These are phyloP conservation scores for Drosophila demipolita DNA, from an alignment of 2,888 invertebrate genomes.

Conservation along the genomic window DNA sequence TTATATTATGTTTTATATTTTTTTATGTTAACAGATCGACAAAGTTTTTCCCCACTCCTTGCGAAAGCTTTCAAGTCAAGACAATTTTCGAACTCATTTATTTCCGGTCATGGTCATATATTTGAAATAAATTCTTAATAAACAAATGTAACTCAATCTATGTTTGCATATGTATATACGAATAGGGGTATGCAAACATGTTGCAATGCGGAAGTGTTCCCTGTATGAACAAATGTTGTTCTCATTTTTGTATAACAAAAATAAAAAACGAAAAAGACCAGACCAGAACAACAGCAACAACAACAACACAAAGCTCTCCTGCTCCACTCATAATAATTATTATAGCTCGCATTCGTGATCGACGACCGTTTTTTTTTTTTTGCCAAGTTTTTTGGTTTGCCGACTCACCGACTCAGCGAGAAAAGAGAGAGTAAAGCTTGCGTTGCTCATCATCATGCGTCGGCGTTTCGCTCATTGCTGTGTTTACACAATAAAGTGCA, in stretches of 20 bases:
- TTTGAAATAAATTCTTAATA: background rate
- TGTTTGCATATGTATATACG: background rate
- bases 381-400: slow-evolving; percentile 32
- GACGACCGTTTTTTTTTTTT: slow-evolving; percentile 10
- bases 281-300: slow-evolving; percentile 1
- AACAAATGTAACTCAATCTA: background rate
- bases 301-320: slow-evolving; percentile 8
- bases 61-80: background rate
- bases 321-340: slow-evolving; percentile 26
- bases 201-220: slow-evolving; percentile 36
- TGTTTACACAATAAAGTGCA: slow-evolving; percentile 73
- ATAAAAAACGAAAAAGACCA: background rate
- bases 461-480: slow-evolving; percentile 36
- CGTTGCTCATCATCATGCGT: slow-evolving; percentile 29
- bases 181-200: slow-evolving; percentile 1
- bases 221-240: slow-evolving; percentile 10
- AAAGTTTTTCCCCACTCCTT: background rate
- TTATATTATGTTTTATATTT: background rate
- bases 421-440: slow-evolving; percentile 40
- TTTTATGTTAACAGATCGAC: background rate
- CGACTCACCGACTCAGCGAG: slow-evolving; percentile 13
- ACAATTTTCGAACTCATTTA: background rate
- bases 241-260: slow-evolving; percentile 13
- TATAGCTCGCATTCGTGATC: slow-evolving; percentile 24
- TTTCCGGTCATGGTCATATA: background rate